Evolutionary conservation across 2,888 invertebrate genomes (phyloP).

Genomic region (Campaea margaritaria): DNA sequence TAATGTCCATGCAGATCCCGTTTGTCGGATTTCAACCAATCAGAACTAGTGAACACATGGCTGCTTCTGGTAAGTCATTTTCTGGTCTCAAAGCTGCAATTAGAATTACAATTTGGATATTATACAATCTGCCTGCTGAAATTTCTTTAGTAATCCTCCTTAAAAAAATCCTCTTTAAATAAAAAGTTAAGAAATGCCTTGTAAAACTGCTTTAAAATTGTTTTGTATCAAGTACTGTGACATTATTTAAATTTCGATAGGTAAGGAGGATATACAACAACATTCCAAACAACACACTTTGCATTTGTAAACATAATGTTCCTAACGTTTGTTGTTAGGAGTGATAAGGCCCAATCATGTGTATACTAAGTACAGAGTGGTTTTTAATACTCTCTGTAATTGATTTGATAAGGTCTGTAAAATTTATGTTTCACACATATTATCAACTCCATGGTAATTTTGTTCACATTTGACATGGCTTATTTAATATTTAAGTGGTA

Average conservation of each 20-base stretch:
- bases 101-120: no score
- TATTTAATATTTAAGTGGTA: no score
- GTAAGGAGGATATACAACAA: no score
- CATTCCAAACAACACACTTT: background rate
- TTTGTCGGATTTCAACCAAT: constrained; percentile 99
- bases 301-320: background rate
- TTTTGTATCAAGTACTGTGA: background rate
- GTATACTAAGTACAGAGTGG: background rate
- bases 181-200: no score
- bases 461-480: no score
- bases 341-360: background rate
- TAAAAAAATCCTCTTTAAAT: no score
- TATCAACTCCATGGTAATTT: no score
- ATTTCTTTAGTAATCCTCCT: no score
- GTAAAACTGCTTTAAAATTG: background rate
- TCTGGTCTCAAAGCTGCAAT: background rate
- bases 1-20: constrained; percentile 99
- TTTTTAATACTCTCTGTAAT: constrained; percentile 7
- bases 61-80: constrained; percentile 90
- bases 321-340: background rate
- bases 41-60: constrained; percentile 99
- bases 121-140: no score
- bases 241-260: background rate
- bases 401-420: constrained; percentile 12
- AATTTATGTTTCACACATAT: no score